Evolutionary conservation across 2,113 vertebrate species (phyloP).

Genomic region (Tylochromis polylepis): DNA sequence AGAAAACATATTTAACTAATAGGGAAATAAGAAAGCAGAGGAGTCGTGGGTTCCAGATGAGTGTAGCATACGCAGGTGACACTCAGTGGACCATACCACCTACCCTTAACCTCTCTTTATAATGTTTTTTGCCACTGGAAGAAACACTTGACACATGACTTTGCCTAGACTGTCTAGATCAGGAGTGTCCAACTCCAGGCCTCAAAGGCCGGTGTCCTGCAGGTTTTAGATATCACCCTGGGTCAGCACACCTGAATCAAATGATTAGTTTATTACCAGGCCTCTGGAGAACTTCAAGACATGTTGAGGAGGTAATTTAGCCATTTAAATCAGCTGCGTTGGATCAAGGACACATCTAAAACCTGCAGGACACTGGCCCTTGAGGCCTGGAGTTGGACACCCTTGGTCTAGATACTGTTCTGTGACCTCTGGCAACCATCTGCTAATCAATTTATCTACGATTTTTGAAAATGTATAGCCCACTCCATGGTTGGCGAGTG

Average conservation of each 20-base stretch:
- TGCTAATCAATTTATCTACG: background rate
- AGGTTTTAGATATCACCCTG: too few relatives aligned
- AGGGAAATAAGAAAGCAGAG: background rate
- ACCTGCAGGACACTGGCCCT: too few relatives aligned
- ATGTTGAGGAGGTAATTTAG: too few relatives aligned
- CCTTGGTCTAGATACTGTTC: background rate
- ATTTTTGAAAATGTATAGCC: background rate
- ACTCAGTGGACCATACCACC: background rate
- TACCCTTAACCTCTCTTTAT: background rate
- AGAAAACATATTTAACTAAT: background rate
- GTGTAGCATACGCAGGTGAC: background rate
- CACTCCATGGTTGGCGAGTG: background rate
- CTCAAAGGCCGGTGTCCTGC: too few relatives aligned
- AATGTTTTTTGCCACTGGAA: background rate
- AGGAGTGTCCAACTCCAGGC: too few relatives aligned
- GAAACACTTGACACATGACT: background rate
- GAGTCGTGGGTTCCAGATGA: background rate
- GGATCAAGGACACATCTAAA: too few relatives aligned
- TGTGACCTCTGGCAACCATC: background rate
- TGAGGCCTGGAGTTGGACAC: too few relatives aligned
- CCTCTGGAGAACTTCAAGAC: too few relatives aligned
- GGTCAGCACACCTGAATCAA: too few relatives aligned
- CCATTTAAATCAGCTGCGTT: too few relatives aligned
- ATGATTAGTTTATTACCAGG: too few relatives aligned
- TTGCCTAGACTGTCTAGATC: background rate